These are phyloP conservation scores for Bibio marci DNA, from an alignment of 2,888 invertebrate genomes.

Conservation along the genomic window DNA sequence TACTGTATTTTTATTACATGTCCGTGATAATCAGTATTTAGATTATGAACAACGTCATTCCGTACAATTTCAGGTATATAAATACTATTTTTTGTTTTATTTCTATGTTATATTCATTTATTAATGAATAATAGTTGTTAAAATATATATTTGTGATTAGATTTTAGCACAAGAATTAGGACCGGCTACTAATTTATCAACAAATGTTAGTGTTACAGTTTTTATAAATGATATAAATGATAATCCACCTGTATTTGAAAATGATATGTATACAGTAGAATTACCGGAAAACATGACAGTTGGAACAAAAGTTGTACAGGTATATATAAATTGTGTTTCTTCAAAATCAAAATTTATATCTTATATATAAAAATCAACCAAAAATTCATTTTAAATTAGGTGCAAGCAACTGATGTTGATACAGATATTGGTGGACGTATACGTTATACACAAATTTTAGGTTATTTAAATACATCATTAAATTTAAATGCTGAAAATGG, in stretches of 20 bases:
- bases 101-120: conserved; percentile 1
- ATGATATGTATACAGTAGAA: conserved; percentile 52
- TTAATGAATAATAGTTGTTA: conserved; percentile 3
- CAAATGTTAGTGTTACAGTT: conserved; percentile 58
- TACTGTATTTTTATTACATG: conserved; percentile 63
- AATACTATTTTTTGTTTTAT: background rate
- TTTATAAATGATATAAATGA: conserved; percentile 77
- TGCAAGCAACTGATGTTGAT: conserved; percentile 69
- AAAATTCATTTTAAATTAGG: conserved; percentile 32
- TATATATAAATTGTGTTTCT: conserved; percentile 11
- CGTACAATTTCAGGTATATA: conserved; percentile 50
- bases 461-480: conserved; percentile 62
- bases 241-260: conserved; percentile 64
- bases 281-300: conserved; percentile 66
- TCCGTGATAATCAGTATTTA: conserved; percentile 62
- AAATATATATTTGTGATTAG: conserved; percentile 21
- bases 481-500: conserved; percentile 63
- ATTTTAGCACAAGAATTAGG: conserved; percentile 68
- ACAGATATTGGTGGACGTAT: conserved; percentile 60
- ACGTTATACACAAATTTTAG: conserved; percentile 59
- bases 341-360: background rate
- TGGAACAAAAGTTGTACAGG: conserved; percentile 50
- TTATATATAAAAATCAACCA: too few species aligned
- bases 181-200: conserved; percentile 54
- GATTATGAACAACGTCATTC: conserved; percentile 70